Base-by-base conservation (phyloP, 2,797 vertebrate species). In the Selene dorsalis region DNA sequence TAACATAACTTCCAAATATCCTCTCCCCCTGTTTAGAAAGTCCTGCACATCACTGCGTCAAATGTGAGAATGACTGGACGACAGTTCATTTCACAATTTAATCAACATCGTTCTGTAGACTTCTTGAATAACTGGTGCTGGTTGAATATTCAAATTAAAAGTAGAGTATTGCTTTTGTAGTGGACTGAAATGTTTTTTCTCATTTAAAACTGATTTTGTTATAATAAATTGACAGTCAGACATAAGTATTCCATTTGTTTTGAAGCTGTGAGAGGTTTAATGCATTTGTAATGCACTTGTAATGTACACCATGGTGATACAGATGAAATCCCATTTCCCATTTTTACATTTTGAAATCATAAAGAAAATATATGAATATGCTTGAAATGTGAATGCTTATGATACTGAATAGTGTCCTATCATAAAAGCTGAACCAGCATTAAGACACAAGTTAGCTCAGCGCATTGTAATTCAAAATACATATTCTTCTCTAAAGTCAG, bases 241-340 rank as follows among this genome's bases (percentile, higher is more conserved):
- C 17, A 12, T 22, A 71, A 48, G 7, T 10, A 38, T 70, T 63
- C 18, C 28, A 39, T 75, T 78, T 75, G 32, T 45, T 75, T 58
- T 14, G 45, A 45, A 58, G 41, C 41, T 59, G 22, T 50, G 24
- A 72, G 64, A 9, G 8, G 3, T 63, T 32, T 61, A 41, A 72
- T 75, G 48, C 20, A 61, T 82, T 75, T 59, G 4, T 55, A 67
- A 75, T 68, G 24, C 39, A 48, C 17, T 75, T 59, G 3, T 55
- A 67, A 75, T 68, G 24, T 45, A 48, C 17, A 16, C 11, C 6
- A 18, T 6, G 1, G 32, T 52, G 32, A 55, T 18, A 43, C 58
- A 45, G 3, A 18, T 50, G 53, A 45, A 64, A 74, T 45, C 56
- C 50, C 14, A 4, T 50, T 55, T 38, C 30, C 3, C 55, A 20